Conservation (phyloP, 1,140 invertebrate species). For the Thaumetopoea pityocampa region DNA sequence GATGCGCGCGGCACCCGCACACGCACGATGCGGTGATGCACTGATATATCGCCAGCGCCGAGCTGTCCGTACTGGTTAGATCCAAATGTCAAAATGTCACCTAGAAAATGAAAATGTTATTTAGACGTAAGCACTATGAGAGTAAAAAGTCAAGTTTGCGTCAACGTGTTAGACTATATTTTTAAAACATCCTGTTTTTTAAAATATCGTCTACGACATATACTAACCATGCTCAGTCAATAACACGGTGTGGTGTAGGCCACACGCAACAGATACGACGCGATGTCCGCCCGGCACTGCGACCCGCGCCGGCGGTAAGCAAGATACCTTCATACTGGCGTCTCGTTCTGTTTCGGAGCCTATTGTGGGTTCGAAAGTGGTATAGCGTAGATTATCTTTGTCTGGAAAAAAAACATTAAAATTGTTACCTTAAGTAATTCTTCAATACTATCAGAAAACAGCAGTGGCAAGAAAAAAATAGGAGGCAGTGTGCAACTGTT, state of each 20-base stretch:
- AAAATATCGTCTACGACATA: constrained; percentile 1
- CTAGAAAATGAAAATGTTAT: constrained; percentile 18
- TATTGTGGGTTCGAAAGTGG: constrained; percentile 30
- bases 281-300: constrained; percentile 81
- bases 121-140: background rate
- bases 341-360: constrained; percentile 78
- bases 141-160: too few species aligned
- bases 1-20: constrained; percentile 84
- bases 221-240: constrained; percentile 74
- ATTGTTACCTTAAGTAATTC: too few species aligned
- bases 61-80: constrained; percentile 97
- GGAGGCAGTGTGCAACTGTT: background rate
- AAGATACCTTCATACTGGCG: constrained; percentile 79
- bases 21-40: constrained; percentile 84
- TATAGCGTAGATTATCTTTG: constrained; percentile 25
- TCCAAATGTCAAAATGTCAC: constrained; percentile 90
- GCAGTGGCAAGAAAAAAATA: background rate
- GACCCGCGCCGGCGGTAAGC: constrained; percentile 86
- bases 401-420: constrained; percentile 11
- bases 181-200: too few species aligned
- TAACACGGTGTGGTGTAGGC: constrained; percentile 90
- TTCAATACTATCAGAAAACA: background rate
- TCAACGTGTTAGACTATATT: too few species aligned
- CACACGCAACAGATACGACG: constrained; percentile 90
- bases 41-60: constrained; percentile 89